Evolutionary conservation across 2,888 invertebrate species (phyloP).

Genomic region (Euzetes globulus): DNA sequence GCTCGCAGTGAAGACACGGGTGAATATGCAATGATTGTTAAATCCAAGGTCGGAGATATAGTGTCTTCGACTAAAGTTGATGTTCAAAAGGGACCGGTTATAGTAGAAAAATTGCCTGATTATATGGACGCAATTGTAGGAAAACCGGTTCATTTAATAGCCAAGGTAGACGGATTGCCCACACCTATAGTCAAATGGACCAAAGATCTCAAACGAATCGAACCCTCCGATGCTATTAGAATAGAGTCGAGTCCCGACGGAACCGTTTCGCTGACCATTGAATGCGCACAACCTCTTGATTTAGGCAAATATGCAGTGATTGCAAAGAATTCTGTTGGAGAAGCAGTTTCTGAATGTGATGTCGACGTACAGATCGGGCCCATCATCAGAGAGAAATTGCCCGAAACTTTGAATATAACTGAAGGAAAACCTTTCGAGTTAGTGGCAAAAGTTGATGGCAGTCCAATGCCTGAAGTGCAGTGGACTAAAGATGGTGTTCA

Average conservation of each 20-base stretch:
- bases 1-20: conserved; percentile 49
- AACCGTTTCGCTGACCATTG: conserved; percentile 44
- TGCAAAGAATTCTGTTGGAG: conserved; percentile 44
- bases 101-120: conserved; percentile 53
- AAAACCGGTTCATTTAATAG: conserved; percentile 69
- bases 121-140: conserved; percentile 49
- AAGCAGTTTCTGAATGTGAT: conserved; percentile 34
- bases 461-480: conserved; percentile 75
- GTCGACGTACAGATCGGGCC: conserved; percentile 31
- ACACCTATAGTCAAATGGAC: conserved; percentile 71
- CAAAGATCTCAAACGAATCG: conserved; percentile 14
- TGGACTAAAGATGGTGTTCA: conserved; percentile 51
- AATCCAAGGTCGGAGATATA: conserved; percentile 66
- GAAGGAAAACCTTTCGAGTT: conserved; percentile 34
- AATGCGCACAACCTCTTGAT: conserved; percentile 43
- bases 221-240: not conserved
- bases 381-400: conserved; percentile 35
- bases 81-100: conserved; percentile 49
- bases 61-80: conserved; percentile 41
- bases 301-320: conserved; percentile 46
- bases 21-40: conserved; percentile 46
- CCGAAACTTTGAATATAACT: conserved; percentile 35
- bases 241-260: conserved; percentile 31
- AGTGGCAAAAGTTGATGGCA: conserved; percentile 68
- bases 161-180: conserved; percentile 83